Evolutionary conservation across 2,888 invertebrate species (phyloP), one percentile per base, ranked within the genome.

Genomic region (Rhamphomyia laevipes): DNA sequence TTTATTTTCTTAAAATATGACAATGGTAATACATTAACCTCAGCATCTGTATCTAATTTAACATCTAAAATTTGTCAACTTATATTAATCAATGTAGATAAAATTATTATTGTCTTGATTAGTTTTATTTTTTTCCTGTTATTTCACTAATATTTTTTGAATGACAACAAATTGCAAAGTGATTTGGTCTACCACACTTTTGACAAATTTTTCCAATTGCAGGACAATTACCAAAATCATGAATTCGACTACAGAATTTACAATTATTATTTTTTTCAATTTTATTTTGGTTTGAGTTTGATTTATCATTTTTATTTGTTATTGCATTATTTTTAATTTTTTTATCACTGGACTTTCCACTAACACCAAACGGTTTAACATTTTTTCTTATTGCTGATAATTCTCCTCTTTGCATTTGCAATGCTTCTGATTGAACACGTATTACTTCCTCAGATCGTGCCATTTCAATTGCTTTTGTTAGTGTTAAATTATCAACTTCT

Each of bases 221-320:
- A 27, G 47, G 47, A 47, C 47, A 47, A 2, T 47, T 31, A 11
- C 42, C n/a, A n/a, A 30, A 12, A 18, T 40, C 13, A 40, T 46
- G 46, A 30, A 18, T n/a, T 15, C 13, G 2, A 11, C 16, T 37
- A 38, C 46, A 46, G 21, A 37, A 18, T 16, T 37, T 38, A 31
- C 46, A 46, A 30, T 30, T 30, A 9, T 9, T 30, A 9, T 9
- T 9, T 30, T 30, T 30, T 30, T 30, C 30, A 30, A 9, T 11
- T 9, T 30, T 30, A 30, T 30, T 30, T 9, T 30, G 6, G 30
- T 11, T 30, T n/a, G n/a, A n/a, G n/a, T n/a, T n/a, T n/a, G n/a
- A n/a, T n/a, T n/a, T n/a, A n/a, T n/a, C n/a, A n/a, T n/a, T n/a
- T n/a, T n/a, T n/a, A n/a, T n/a, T n/a, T n/a, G n/a, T n/a, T n/a